Conservation (phyloP, 2,797 vertebrate species). For the Macropus fuliginosus region DNA sequence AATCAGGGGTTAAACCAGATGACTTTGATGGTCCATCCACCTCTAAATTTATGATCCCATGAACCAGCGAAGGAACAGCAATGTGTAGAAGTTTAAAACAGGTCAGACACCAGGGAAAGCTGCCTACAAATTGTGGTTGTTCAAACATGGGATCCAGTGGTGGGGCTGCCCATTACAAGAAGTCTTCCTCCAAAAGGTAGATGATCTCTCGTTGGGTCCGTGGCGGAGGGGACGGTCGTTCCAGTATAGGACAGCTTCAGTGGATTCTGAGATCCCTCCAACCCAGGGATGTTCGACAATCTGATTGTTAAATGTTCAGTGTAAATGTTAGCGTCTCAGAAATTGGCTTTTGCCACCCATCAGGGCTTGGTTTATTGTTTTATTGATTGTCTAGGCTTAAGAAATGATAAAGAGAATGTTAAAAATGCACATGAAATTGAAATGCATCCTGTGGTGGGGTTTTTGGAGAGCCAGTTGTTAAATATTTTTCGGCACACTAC, state of each 20-base stretch:
- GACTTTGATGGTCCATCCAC: neutral
- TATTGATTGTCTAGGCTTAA: neutral
- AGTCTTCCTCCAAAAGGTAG: neutral
- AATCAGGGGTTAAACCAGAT: neutral
- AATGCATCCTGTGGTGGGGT: neutral
- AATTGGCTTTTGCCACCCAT: neutral
- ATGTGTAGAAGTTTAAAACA: neutral
- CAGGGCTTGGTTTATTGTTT: neutral
- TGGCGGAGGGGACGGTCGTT: neutral
- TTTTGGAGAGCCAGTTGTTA: neutral
- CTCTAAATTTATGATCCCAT: neutral
- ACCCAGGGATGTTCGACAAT: neutral
- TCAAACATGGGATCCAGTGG: neutral
- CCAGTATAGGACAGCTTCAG: neutral
- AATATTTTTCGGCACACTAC: neutral
- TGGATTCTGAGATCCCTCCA: neutral
- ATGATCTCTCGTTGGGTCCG: neutral
- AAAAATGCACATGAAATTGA: neutral
- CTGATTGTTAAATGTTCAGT: neutral
- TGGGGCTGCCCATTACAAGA: neutral
- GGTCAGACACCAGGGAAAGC: neutral
- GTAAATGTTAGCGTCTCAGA: neutral
- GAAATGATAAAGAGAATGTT: neutral
- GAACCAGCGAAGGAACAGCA: neutral
- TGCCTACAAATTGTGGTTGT: neutral